phyloP scores from a whole-genome alignment of 2,797 vertebrate species.

The Miichthys miiuy region DNA sequence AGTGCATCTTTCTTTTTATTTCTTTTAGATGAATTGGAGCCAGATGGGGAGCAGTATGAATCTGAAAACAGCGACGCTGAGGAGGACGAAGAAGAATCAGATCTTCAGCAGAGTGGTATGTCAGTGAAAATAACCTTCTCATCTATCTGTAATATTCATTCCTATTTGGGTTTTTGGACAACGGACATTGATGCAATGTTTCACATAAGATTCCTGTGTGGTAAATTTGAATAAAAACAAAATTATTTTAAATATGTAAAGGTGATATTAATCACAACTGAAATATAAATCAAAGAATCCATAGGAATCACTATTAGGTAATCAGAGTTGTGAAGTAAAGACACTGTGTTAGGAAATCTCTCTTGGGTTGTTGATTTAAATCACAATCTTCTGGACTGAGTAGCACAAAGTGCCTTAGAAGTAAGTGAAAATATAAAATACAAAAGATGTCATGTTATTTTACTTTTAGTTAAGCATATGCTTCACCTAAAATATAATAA shows the following conservation, averaged over 20 bases:
- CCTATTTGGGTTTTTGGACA: no score
- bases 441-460: no score
- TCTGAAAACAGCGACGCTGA: background rate
- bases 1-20: background rate
- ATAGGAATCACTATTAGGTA: no score
- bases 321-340: no score
- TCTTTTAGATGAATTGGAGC: conserved; percentile 61
- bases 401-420: no score
- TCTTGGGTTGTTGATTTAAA: no score
- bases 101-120: conserved; percentile 35
- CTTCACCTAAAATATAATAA: no score
- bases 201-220: background rate
- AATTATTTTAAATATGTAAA: background rate
- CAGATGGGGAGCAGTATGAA: conserved; percentile 43
- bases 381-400: no score
- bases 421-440: no score
- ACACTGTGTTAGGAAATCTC: no score
- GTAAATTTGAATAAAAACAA: background rate
- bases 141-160: background rate
- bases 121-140: background rate
- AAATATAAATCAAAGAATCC: no score
- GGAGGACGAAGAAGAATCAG: background rate
- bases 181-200: background rate
- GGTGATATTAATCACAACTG: background rate
- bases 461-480: no score